Conservation (phyloP, 2,113 vertebrate species). For the Perca schrenkii region DNA sequence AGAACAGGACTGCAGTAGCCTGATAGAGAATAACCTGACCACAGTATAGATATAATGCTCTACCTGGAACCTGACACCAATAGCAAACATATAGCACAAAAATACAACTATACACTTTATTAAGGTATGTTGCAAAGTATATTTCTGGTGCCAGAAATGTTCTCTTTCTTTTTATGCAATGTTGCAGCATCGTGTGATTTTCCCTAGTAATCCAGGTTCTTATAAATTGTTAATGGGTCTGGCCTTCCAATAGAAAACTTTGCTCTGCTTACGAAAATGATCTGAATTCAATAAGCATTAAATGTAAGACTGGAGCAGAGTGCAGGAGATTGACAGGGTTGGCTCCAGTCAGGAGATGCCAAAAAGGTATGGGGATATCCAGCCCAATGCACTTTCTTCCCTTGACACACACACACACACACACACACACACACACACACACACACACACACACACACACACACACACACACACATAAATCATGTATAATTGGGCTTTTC, state of each 20-base stretch:
- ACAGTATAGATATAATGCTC: not conserved
- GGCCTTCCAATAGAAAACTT: slow-evolving; percentile 54
- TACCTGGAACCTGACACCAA: not conserved
- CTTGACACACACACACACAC: slow-evolving; percentile 6
- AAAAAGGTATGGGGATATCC: slow-evolving; percentile 8
- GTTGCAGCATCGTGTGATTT: slow-evolving; percentile 1
- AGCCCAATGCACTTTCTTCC: not conserved
- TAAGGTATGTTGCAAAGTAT: not conserved
- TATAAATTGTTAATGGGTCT: slow-evolving; percentile 55
- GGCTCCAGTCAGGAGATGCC: slow-evolving; percentile 44
- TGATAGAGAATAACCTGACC: not conserved
- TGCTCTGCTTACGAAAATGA: slow-evolving; percentile 53
- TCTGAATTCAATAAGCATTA: slow-evolving; percentile 67
- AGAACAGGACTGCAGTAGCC: not conserved
- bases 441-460: not conserved
- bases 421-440: not conserved
- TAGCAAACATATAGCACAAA: not conserved
- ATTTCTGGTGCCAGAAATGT: not conserved
- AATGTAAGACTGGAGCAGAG: slow-evolving; percentile 35
- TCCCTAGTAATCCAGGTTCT: slow-evolving; percentile 36
- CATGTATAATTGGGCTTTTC: slow-evolving; percentile 18
- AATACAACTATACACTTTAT: not conserved
- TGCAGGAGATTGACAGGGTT: slow-evolving; percentile 35
- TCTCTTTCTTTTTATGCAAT: slow-evolving; percentile 1
- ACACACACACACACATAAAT: slow-evolving; percentile 2